Conservation (phyloP, 2,888 invertebrate genomes). For the Dasysyrphus albostriatus region DNA sequence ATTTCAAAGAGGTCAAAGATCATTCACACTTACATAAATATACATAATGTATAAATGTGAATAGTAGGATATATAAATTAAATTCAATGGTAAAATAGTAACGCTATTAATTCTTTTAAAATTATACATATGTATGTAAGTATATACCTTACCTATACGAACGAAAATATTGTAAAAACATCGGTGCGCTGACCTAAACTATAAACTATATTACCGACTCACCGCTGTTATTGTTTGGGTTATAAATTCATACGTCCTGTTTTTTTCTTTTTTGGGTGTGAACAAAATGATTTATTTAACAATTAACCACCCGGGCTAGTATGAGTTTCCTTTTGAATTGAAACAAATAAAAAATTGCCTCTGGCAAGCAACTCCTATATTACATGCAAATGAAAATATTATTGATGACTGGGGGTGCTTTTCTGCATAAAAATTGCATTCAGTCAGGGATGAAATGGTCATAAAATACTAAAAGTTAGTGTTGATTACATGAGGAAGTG, state of each 20-base stretch:
- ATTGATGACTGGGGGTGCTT: neutral
- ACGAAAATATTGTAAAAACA: neutral
- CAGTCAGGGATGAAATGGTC: neutral
- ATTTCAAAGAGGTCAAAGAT: neutral
- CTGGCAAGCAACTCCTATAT: neutral
- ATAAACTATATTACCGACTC: conserved; percentile 9
- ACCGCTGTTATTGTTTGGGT: conserved; percentile 9
- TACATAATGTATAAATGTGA: neutral
- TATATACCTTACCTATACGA: neutral
- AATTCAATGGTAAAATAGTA: neutral
- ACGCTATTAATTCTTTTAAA: neutral
- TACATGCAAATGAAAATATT: conserved; percentile 25
- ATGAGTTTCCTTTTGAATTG: conserved; percentile 51
- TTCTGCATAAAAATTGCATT: conserved; percentile 4
- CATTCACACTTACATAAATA: neutral
- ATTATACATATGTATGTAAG: too few species aligned
- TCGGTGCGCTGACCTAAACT: neutral
- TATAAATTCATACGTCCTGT: conserved; percentile 8
- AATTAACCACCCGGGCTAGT: conserved; percentile 58
- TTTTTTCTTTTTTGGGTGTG: conserved; percentile 30
- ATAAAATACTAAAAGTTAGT: neutral
- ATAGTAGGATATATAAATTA: neutral
- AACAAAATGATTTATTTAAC: conserved; percentile 66
- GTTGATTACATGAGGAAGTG: too few species aligned
- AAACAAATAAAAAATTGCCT: conserved; percentile 32